phyloP scores from a whole-genome alignment of 1,140 invertebrate genomes.

The Thereuonema tuberculata region DNA sequence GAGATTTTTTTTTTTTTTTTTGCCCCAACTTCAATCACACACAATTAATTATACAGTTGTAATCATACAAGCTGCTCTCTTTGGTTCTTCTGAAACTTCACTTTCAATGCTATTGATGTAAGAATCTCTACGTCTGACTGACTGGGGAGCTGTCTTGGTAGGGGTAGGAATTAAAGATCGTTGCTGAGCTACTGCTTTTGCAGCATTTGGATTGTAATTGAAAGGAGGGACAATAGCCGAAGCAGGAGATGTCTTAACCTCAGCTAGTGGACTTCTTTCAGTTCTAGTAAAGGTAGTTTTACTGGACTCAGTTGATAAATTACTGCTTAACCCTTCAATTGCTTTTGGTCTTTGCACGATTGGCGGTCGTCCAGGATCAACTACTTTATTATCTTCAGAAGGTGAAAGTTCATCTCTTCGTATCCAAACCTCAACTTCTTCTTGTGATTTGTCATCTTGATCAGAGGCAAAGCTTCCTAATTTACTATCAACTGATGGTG shows the following conservation, averaged over 20 bases:
- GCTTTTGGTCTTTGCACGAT: too few species aligned
- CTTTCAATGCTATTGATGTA: not conserved
- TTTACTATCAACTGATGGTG: conserved; percentile 1
- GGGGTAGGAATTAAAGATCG: conserved; percentile 8
- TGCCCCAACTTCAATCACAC: too few species aligned
- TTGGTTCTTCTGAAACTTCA: conserved; percentile 1
- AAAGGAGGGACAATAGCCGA: conserved; percentile 39
- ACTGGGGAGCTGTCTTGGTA: not conserved
- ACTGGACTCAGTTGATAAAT: conserved; percentile 18
- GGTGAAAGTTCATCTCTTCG: not conserved
- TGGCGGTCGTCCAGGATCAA: not conserved
- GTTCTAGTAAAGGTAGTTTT: conserved; percentile 13
- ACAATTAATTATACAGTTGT: conserved; percentile 17
- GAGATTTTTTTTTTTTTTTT: too few species aligned
- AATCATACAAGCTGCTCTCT: conserved; percentile 14
- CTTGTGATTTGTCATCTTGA: not conserved
- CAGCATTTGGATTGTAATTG: conserved; percentile 35
- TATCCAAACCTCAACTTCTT: not conserved
- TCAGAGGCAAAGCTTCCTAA: not conserved
- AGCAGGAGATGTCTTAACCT: conserved; percentile 24
- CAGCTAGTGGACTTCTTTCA: conserved; percentile 19
- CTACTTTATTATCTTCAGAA: not conserved
- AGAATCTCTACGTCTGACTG: not conserved
- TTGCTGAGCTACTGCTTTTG: not conserved
- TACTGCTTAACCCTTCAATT: conserved; percentile 15